Base-by-base conservation (phyloP, 2,888 invertebrate genomes). In the Cataglyphis albicans region DNA sequence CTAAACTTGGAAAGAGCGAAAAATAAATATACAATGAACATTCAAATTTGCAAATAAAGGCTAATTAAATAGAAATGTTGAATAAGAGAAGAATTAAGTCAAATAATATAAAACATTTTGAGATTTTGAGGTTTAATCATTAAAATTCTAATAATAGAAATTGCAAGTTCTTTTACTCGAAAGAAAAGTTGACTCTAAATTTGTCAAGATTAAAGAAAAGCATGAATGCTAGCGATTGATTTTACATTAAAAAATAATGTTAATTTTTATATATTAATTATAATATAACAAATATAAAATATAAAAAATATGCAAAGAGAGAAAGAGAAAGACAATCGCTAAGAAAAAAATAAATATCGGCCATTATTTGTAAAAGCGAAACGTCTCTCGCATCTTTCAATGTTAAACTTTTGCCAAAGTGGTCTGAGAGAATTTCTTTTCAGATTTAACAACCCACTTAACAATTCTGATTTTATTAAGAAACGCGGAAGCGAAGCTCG, bases 401-500 rank as follows among this genome's bases (percentile, higher is more conserved):
- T 63, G 65, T 64, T 61, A 63, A 64, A 65, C 52, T 76, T 44
- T 35, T 35, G 41, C 52, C 48, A 32, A 61, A 67, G 38, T 78
- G 38, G 32, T 59, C 68, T 32, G 81, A 68, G 82, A 70, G 82
- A 84, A 84, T 86, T 85, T 86, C 86, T 88, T 87, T 90, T 90
- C 83, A 88, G 84, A 86, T 91, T 88, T 88, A 90, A 91, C 84
- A 88, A 91, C 81, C 84, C 87, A 87, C 89, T 92, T 90, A 89
- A 88, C 87, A 88, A 91, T 91, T 89, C 90, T 82, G 86, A 91
- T 92, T 91, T 91, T 91, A 88, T 90, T 88, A 86, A 91, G 90
- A 88, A 83, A 25, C n/a, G 44, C 65, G 78, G 44, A 68, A 82
- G 32, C 35, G 55, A 76, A 81, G 70, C 65, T 74, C 80, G 81